Percentiles rank a stretch among this genome's conserved stretches.
phyloP scores from a whole-genome alignment of 2,113 vertebrate genomes.

The Corythaixoides concolor region DNA sequence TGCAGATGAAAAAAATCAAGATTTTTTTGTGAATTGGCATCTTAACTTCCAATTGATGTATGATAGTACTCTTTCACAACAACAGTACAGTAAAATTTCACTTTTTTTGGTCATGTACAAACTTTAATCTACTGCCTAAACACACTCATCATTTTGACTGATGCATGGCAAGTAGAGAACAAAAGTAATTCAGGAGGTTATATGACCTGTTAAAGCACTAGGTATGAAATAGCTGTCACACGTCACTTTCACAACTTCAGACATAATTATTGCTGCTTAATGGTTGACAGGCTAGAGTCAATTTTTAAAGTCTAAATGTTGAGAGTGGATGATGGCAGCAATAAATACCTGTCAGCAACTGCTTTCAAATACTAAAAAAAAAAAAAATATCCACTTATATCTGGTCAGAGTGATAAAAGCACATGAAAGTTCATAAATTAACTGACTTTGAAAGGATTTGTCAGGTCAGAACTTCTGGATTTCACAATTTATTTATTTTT shows the following conservation, averaged over 20 bases:
- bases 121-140: neutral
- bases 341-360: constrained; percentile 40
- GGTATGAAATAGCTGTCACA: constrained; percentile 26
- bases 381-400: neutral
- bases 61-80: neutral
- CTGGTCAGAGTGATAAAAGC: constrained; percentile 1
- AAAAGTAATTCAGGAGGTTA: neutral
- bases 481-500: neutral
- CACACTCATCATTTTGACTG: neutral
- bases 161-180: neutral
- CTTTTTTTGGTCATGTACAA: neutral
- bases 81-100: neutral
- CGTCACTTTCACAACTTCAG: constrained; percentile 20
- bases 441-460: neutral
- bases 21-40: neutral
- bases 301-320: constrained; percentile 47
- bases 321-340: constrained; percentile 9
- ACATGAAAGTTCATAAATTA: neutral
- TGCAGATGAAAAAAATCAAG: neutral
- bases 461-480: neutral
- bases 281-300: constrained; percentile 31
- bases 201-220: neutral
- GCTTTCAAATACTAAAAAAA: constrained; percentile 10
- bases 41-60: neutral
- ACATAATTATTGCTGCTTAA: constrained; percentile 50